Evolutionary conservation across 2,113 vertebrate genomes (phyloP), one percentile per base, ranked within the genome.

Genomic region (Asarcornis scutulata): DNA sequence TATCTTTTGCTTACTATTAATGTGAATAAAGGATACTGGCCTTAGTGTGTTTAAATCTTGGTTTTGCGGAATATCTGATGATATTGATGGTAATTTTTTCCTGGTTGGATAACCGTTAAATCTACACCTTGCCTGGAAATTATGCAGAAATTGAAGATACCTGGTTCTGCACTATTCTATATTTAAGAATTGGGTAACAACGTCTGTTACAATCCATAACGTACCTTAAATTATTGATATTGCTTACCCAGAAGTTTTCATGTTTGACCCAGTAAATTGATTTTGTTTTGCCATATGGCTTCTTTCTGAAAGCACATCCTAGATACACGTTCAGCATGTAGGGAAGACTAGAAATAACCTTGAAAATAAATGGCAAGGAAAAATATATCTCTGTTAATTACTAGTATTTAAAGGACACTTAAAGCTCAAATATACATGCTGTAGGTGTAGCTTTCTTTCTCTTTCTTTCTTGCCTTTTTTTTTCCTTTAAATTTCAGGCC

Each of bases 171-270:
- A 12, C 6, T 36, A 34, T 38, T 62, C 92, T 55, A 2, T 48
- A 18, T 83, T 89, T 72, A 34, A 79, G 23, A 89, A 38, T 7
- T 38, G 42, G 11, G 5, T 83, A 53, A 69, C 15, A 91, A 64
- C 69, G 52, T 83, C 31, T 60, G 20, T 64, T 87, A 11, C 9
- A 87, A 32, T 82, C 22, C 6, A 29, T 46, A 87, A 79, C 38
- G 38, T 15, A 22, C 46, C 42, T 71, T 72, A 20, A 92, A 40
- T 6, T 62, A 13, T 55, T 68, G 17, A 27, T 64, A 69, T 14
- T 40, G 25, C 21, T 53, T 88, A 60, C 25, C 40, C 1, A 9
- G 38, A 66, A 27, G 3, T 83, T 80, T 73, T n/a, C 0, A 0
- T 53, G 18, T 86, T 90, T 91, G 48, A 44, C 17, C 1, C 66